Evolutionary conservation across 2,113 vertebrate genomes (phyloP).

Genomic region (Athene cunicularia): DNA sequence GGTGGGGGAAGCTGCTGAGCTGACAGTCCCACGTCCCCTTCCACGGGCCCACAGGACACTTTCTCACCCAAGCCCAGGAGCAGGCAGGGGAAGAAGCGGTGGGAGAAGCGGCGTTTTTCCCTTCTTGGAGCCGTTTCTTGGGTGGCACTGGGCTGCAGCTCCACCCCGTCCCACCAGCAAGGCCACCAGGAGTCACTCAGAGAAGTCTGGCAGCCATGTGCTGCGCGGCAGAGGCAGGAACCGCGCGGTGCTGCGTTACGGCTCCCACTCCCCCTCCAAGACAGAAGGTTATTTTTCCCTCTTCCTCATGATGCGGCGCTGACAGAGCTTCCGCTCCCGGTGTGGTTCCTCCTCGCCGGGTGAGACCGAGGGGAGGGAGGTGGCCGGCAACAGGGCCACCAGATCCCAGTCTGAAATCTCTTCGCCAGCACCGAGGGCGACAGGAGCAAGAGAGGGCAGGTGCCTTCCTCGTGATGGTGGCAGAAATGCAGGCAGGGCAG

Average conservation of each 20-base stretch:
- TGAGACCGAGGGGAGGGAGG: background rate
- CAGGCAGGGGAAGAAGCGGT: background rate
- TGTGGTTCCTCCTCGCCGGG: background rate
- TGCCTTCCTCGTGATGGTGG: fast-evolving
- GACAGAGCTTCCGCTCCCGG: background rate
- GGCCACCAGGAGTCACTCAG: background rate
- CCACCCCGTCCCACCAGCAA: background rate
- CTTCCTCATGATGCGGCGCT: fast-evolving
- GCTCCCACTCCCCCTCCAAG: fast-evolving
- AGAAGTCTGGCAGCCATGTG: background rate
- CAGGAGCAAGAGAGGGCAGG: too few species aligned
- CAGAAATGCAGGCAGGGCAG: background rate
- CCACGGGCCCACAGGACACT: background rate
- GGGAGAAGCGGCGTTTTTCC: background rate
- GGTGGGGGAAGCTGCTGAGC: background rate
- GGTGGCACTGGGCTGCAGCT: background rate
- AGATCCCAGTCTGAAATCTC: background rate
- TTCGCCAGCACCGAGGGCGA: fast-evolving
- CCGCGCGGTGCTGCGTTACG: fast-evolving
- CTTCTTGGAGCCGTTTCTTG: background rate
- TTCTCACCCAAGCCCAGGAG: background rate
- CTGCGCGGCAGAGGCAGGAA: background rate
- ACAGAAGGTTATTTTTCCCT: background rate
- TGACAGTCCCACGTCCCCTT: background rate
- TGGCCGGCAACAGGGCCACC: background rate